Conservation (phyloP, 64 coral and sea anemone genomes). For the Stichodactyla helianthus region DNA sequence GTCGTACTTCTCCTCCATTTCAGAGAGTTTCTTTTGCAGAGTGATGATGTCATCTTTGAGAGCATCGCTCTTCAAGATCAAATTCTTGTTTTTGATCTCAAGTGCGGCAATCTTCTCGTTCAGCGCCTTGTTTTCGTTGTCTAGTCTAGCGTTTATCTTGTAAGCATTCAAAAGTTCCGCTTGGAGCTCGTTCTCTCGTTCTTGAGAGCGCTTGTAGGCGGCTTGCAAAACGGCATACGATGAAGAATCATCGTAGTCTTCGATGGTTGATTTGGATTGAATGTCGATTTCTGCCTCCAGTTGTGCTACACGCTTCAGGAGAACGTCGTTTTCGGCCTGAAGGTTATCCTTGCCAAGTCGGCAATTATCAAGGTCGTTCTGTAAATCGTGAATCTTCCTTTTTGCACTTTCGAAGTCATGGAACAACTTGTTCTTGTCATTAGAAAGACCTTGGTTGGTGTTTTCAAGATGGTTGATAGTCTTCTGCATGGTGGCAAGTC, state of each 20-base stretch:
- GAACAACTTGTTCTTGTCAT: conserved; percentile 71
- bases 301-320: conserved; percentile 74
- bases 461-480: conserved; percentile 67
- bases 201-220: conserved; percentile 86
- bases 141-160: conserved; percentile 59
- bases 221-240: conserved; percentile 71
- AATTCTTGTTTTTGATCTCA: conserved; percentile 59
- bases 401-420: conserved; percentile 78
- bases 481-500: conserved; percentile 85
- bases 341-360: conserved; percentile 63
- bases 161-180: conserved; percentile 66
- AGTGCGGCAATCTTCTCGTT: conserved; percentile 49
- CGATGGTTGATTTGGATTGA: conserved; percentile 52
- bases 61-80: conserved; percentile 44
- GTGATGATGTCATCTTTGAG: conserved; percentile 69
- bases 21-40: conserved; percentile 75
- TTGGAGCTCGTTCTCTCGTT: conserved; percentile 86
- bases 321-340: conserved; percentile 58
- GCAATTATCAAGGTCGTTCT: conserved; percentile 60
- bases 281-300: conserved; percentile 89
- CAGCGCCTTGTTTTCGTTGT: conserved; percentile 47
- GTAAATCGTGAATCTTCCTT: conserved; percentile 72
- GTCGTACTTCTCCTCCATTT: conserved; percentile 87
- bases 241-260: conserved; percentile 71
- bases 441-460: conserved; percentile 55